These are phyloP conservation scores for Tympanoctomys barrerae DNA, from an alignment of 2,797 vertebrate genomes.

Conservation along the genomic window DNA sequence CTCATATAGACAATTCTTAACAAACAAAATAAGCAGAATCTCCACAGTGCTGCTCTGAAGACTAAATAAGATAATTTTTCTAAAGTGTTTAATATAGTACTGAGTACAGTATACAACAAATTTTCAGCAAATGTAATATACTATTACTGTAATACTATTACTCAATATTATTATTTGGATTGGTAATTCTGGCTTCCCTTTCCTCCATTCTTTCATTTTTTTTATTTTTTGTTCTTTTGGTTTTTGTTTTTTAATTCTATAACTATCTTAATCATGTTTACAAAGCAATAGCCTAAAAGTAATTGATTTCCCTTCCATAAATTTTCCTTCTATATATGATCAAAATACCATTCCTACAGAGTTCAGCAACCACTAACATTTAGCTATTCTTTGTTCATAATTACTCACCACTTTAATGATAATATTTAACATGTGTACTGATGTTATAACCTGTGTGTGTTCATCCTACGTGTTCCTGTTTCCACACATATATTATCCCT, in stretches of 20 bases:
- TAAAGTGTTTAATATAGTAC: not conserved
- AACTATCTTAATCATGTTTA: constrained; percentile 4
- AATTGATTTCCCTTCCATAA: not conserved
- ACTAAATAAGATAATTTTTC: not conserved
- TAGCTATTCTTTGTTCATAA: not conserved
- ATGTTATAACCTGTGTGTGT: not conserved
- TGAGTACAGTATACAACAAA: not conserved
- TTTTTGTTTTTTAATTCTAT: not conserved
- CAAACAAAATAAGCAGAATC: not conserved
- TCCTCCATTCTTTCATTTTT: not conserved
- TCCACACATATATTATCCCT: not conserved
- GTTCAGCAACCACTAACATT: not conserved
- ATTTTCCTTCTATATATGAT: not conserved
- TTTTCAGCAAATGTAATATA: not conserved
- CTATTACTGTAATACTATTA: not conserved
- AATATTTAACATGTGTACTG: not conserved
- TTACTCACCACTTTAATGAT: not conserved
- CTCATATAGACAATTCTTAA: not conserved
- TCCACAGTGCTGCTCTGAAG: not conserved
- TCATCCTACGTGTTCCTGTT: not conserved
- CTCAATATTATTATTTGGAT: not conserved
- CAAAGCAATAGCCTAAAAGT: constrained; percentile 10
- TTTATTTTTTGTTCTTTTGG: not conserved
- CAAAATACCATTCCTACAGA: not conserved
- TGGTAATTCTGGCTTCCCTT: not conserved